phyloP scores from a whole-genome alignment of 1,140 invertebrate genomes.

The Teleogryllus occipitalis region DNA sequence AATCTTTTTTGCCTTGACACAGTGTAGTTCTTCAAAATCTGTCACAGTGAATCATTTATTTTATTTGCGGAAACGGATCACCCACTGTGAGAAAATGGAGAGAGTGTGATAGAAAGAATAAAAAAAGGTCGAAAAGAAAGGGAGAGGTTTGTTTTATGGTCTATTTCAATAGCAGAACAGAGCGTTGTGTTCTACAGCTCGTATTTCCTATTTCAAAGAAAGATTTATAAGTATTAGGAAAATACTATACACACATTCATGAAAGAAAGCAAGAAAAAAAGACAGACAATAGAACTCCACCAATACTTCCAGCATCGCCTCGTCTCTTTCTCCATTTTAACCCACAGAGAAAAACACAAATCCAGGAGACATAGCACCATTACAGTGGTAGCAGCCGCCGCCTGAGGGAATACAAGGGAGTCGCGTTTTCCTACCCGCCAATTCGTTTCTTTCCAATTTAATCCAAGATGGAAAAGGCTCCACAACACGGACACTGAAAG shows the following conservation, averaged over 20 bases:
- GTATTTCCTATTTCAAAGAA: not conserved
- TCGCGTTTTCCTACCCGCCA: constrained; percentile 9
- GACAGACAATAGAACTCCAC: not conserved
- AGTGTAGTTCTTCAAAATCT: no score
- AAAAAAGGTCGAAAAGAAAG: not conserved
- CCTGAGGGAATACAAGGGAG: not conserved
- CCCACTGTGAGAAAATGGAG: no score
- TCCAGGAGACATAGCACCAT: not conserved
- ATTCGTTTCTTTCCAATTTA: constrained; percentile 17
- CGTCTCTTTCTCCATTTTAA: not conserved
- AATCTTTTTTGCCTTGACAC: no score
- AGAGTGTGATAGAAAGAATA: no score
- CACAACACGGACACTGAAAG: constrained; percentile 9
- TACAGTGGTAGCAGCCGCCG: not conserved
- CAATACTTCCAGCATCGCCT: not conserved
- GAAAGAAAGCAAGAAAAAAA: not conserved
- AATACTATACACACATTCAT: not conserved
- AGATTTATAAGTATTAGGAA: constrained; percentile 6
- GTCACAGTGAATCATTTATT: no score
- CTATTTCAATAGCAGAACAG: not conserved
- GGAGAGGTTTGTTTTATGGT: not conserved
- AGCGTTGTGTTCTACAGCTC: not conserved
- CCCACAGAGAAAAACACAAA: not conserved
- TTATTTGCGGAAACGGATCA: no score
- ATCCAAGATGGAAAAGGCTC: constrained; percentile 8